Base-by-base conservation (phyloP, 2,888 invertebrate genomes). In the Pseudolycoriella hygida region DNA sequence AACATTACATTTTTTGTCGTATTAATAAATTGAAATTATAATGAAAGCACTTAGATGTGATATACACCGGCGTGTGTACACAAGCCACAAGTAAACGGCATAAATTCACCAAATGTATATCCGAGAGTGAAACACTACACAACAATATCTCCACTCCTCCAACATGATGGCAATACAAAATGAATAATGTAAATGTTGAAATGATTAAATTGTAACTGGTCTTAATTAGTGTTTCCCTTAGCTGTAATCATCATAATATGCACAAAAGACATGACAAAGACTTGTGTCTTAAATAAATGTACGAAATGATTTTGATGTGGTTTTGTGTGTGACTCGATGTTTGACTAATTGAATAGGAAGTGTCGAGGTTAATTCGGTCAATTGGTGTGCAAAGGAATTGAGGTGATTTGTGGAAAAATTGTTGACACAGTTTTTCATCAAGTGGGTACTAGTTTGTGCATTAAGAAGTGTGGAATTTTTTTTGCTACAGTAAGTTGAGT, bases 161-260 rank as follows among this genome's bases (percentile, higher is more conserved):
- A 25, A 25, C 25, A 25, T 25, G 25, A 25, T 25, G 25, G 5
- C 8, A 25, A 25, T 25, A 25, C 25, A 25, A 25, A 14, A 34
- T 34, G 34, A 14, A 34, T 34, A 14, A 34, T 34, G 12, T 12
- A 34, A 34, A 14, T 34, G 34, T 34, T 34, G 34, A 12, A 30
- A 34, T 34, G 34, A 34, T 34, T 34, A 34, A 34, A 34, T 34
- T 34, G 34, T 34, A 34, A 34, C 34, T 34, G 39, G 44, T 50
- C 46, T 48, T 48, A 50, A 50, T 50, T 50, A 44, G 40, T 48
- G 50, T 50, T 50, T 50, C 50, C 50, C 50, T 50, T 50, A 44
- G 47, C 47, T 50, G 47, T 47, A 50, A 50, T 50, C 48, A 48
- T 46, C 34, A 14, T 34, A 12, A 14, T 34, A 14, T 8, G 25